phyloP scores from a whole-genome alignment of 2,113 vertebrate genomes.

The Zosterops lateralis region DNA sequence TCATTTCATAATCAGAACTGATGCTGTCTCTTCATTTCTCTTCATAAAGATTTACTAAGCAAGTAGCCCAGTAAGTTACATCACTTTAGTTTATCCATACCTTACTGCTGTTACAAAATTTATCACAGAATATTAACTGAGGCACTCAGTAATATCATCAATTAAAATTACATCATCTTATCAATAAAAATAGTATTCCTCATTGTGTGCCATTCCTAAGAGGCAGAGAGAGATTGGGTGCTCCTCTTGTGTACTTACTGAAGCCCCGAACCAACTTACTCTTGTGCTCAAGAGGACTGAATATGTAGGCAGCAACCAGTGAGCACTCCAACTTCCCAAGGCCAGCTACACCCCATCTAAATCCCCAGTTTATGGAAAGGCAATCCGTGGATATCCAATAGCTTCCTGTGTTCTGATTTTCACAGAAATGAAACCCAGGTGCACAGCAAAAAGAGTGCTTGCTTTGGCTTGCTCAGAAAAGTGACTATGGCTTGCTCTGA shows the following conservation, averaged over 20 bases:
- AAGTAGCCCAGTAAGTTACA: not conserved
- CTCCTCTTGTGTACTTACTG: not conserved
- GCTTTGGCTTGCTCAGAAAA: not conserved
- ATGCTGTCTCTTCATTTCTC: not conserved
- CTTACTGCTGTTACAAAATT: not conserved
- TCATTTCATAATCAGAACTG: not conserved
- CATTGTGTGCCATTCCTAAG: not conserved
- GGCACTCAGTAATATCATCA: not conserved
- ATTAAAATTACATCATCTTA: not conserved
- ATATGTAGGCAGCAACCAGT: not conserved
- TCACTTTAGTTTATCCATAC: not conserved
- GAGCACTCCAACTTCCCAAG: not conserved
- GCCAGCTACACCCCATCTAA: not conserved
- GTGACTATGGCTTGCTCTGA: not conserved
- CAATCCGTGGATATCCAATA: not conserved
- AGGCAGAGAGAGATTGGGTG: not conserved
- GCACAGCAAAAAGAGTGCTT: not conserved
- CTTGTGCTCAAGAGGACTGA: not conserved
- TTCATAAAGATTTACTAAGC: not conserved
- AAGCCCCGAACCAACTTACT: not conserved
- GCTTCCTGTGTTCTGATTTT: not conserved
- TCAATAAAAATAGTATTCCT: not conserved
- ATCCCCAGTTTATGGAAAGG: not conserved
- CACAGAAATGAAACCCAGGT: not conserved
- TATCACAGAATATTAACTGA: not conserved